phyloP scores from a whole-genome alignment of 2,888 invertebrate genomes.

The Alviniconcha strummeri region DNA sequence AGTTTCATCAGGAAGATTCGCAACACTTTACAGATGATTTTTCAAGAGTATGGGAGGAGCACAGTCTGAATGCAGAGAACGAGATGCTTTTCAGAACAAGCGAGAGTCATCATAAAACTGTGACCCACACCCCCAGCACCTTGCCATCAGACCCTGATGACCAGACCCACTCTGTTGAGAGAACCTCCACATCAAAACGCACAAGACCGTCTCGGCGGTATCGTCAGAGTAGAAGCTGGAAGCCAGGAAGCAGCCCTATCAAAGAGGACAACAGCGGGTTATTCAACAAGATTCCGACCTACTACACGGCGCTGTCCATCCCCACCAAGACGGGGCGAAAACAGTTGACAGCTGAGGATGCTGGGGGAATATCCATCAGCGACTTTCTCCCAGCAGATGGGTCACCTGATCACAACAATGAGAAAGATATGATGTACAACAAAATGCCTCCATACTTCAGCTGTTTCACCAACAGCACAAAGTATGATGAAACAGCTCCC shows the following conservation, averaged over 20 bases:
- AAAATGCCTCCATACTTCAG: conserved; percentile 43
- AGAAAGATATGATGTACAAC: background rate
- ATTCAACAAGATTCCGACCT: conserved; percentile 68
- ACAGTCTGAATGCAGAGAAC: background rate
- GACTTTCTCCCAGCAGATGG: conserved; percentile 54
- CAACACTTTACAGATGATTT: too few species aligned
- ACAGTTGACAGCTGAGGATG: conserved; percentile 36
- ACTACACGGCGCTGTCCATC: conserved; percentile 64
- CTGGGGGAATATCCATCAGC: conserved; percentile 11
- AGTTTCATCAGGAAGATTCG: too few species aligned
- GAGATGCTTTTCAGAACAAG: too few species aligned
- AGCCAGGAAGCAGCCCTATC: conserved; percentile 36
- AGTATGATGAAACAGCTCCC: conserved; percentile 47
- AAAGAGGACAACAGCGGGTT: conserved; percentile 39
- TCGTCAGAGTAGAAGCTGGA: conserved; percentile 23
- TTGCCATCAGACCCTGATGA: too few species aligned
- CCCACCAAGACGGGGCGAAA: conserved; percentile 54
- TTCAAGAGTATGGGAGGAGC: too few species aligned
- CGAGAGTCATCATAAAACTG: too few species aligned
- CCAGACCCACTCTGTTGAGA: too few species aligned
- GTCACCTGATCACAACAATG: conserved; percentile 50
- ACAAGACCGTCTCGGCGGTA: background rate
- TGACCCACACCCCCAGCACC: too few species aligned
- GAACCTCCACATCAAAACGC: too few species aligned
- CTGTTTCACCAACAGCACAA: conserved; percentile 70